Evolutionary conservation across 2,797 vertebrate genomes (phyloP).

Genomic region (Takifugu rubripes): DNA sequence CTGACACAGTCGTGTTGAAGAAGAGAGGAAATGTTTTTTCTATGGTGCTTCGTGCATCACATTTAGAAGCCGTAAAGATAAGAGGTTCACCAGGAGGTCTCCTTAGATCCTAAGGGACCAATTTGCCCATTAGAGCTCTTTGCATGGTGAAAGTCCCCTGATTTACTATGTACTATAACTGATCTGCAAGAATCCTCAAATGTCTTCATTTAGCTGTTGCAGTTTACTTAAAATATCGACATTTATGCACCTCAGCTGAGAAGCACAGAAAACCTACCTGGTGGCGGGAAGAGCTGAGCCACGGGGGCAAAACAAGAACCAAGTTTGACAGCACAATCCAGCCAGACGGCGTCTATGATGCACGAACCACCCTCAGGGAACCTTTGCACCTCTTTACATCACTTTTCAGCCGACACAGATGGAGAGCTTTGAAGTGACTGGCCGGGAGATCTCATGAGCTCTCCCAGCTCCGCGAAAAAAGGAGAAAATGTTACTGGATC

Average conservation of each 20-base stretch:
- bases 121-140: slow-evolving; percentile 13
- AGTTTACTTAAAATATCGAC: neutral
- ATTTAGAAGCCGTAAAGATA: slow-evolving; percentile 2
- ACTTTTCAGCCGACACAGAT: slow-evolving; percentile 14
- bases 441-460: slow-evolving; percentile 21
- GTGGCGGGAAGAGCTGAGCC: slow-evolving; percentile 18
- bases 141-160: neutral
- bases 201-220: slow-evolving; percentile 10
- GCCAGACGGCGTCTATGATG: slow-evolving; percentile 14
- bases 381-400: slow-evolving; percentile 29
- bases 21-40: slow-evolving; percentile 46
- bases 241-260: neutral
- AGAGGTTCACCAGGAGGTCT: slow-evolving; percentile 15
- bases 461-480: slow-evolving; percentile 13
- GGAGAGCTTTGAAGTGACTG: slow-evolving; percentile 23
- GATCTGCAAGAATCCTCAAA: slow-evolving; percentile 20
- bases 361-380: neutral
- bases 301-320: slow-evolving; percentile 6
- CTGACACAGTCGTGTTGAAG: slow-evolving; percentile 12
- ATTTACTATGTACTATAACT: slow-evolving; percentile 7
- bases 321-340: slow-evolving; percentile 47
- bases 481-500: slow-evolving; percentile 7
- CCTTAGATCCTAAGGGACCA: slow-evolving; percentile 5
- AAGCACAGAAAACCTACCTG: slow-evolving; percentile 50
- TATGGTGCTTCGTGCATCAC: slow-evolving; percentile 2